phyloP scores from a whole-genome alignment of 2,888 invertebrate genomes.

The Ophonus ardosiacus region DNA sequence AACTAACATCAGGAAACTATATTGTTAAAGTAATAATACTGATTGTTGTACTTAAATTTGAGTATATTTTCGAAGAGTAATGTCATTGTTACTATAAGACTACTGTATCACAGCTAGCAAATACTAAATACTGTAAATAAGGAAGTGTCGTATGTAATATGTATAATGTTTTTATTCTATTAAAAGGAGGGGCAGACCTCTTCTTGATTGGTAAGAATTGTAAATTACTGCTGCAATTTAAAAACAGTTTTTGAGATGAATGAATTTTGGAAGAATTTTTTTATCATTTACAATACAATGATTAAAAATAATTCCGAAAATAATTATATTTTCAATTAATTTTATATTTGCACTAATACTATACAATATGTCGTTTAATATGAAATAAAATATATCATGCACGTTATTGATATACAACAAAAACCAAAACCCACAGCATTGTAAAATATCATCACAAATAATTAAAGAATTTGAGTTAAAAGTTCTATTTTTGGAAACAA shows the following conservation, averaged over 20 bases:
- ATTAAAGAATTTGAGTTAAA: no score
- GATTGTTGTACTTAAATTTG: background rate
- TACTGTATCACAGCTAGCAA: constrained; percentile 14
- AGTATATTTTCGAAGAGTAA: constrained; percentile 6
- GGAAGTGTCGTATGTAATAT: constrained; percentile 21
- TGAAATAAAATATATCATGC: no score
- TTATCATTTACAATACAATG: no score
- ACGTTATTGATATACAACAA: no score
- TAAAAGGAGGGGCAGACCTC: constrained; percentile 2
- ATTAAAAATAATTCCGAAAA: no score
- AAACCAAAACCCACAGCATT: no score
- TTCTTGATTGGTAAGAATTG: constrained; percentile 8
- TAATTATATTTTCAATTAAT: no score
- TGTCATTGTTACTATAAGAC: constrained; percentile 3
- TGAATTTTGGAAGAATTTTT: background rate
- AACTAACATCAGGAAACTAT: background rate
- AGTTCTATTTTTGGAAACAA: no score
- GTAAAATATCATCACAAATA: no score
- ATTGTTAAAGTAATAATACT: constrained; percentile 23
- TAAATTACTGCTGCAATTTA: background rate
- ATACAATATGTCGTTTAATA: no score
- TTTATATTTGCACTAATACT: no score
- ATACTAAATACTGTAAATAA: constrained; percentile 21
- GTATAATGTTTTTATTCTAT: constrained; percentile 14
- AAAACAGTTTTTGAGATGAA: background rate